Evolutionary conservation across 2,113 vertebrate genomes (phyloP).

Genomic region (Nibea albiflora): DNA sequence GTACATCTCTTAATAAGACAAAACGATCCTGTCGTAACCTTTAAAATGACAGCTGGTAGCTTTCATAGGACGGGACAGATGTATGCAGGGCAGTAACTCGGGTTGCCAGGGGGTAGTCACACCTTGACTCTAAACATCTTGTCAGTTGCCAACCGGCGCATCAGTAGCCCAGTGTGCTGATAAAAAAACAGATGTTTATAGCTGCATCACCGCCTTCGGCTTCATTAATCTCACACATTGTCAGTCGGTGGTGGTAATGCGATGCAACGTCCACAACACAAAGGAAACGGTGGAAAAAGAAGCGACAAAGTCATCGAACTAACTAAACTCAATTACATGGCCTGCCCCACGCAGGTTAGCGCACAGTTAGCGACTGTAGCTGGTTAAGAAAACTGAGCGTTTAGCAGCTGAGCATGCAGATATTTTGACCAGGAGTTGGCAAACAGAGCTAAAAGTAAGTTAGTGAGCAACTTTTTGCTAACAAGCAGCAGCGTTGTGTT

Average conservation of each 20-base stretch:
- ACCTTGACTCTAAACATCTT: neutral
- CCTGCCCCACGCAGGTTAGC: neutral
- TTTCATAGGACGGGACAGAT: neutral
- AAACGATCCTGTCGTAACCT: neutral
- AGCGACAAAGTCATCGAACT: too few relatives aligned
- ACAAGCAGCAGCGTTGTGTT: too few relatives aligned
- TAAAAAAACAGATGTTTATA: neutral
- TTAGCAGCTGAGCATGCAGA: too few relatives aligned
- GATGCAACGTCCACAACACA: too few relatives aligned
- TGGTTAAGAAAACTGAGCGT: too few relatives aligned
- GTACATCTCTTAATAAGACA: neutral
- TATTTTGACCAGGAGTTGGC: too few relatives aligned
- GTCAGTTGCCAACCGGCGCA: neutral
- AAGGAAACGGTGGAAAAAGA: too few relatives aligned
- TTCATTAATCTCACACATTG: neutral
- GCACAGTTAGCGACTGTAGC: too few relatives aligned
- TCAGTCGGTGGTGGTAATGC: too few relatives aligned
- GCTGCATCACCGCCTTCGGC: neutral
- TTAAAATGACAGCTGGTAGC: constrained; percentile 5
- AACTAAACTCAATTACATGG: neutral
- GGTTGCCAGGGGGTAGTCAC: neutral
- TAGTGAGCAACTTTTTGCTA: too few relatives aligned
- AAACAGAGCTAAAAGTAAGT: neutral
- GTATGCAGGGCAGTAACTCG: neutral
- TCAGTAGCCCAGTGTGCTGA: neutral